phyloP scores from a whole-genome alignment of 2,797 vertebrate species.

The Sebastes taczanowskii region DNA sequence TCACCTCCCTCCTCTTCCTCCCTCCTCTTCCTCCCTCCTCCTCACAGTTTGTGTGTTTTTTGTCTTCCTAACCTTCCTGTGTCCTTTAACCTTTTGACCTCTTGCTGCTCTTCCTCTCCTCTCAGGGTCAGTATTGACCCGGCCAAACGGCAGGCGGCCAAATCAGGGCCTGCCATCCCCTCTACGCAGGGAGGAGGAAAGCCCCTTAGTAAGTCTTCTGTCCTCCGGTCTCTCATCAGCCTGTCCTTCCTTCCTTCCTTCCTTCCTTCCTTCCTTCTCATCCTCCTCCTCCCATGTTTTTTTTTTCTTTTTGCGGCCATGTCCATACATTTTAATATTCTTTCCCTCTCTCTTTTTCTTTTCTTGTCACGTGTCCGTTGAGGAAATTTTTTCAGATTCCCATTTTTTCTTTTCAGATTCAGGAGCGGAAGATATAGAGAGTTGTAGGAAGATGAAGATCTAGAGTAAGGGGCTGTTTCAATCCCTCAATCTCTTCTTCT shows the following conservation, averaged over 20 bases:
- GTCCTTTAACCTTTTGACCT: slow-evolving; percentile 77
- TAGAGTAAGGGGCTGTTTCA: slow-evolving; percentile 78
- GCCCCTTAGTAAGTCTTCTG: slow-evolving; percentile 88
- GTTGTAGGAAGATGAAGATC: slow-evolving; percentile 82
- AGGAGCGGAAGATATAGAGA: slow-evolving; percentile 79
- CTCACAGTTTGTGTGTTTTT: slow-evolving; percentile 50
- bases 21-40: slow-evolving; percentile 26
- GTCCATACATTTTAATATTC: slow-evolving; percentile 63
- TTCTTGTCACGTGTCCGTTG: slow-evolving; percentile 49
- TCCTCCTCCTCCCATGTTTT: slow-evolving; percentile 52
- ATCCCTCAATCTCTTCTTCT: slow-evolving; percentile 31
- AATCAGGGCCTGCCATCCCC: slow-evolving; percentile 82
- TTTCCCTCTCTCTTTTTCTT: slow-evolving; percentile 55
- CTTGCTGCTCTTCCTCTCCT: slow-evolving; percentile 81
- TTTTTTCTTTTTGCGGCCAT: slow-evolving; percentile 41
- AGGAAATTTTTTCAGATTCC: slow-evolving; percentile 21
- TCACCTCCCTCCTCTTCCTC: slow-evolving; percentile 36
- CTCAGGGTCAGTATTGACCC: slow-evolving; percentile 89
- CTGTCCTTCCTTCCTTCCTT: slow-evolving; percentile 42
- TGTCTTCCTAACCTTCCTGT: slow-evolving; percentile 75
- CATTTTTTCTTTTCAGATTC: slow-evolving; percentile 76
- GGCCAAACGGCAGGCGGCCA: slow-evolving; percentile 84
- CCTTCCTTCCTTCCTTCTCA: neutral
- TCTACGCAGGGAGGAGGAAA: slow-evolving; percentile 85
- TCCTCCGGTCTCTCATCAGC: slow-evolving; percentile 64